A percentile compares a stretch with the other conserved stretches of the same genome.
These are phyloP conservation scores for Allolobophora icterica DNA, from an alignment of 2,888 invertebrate species.

Conservation along the genomic window DNA sequence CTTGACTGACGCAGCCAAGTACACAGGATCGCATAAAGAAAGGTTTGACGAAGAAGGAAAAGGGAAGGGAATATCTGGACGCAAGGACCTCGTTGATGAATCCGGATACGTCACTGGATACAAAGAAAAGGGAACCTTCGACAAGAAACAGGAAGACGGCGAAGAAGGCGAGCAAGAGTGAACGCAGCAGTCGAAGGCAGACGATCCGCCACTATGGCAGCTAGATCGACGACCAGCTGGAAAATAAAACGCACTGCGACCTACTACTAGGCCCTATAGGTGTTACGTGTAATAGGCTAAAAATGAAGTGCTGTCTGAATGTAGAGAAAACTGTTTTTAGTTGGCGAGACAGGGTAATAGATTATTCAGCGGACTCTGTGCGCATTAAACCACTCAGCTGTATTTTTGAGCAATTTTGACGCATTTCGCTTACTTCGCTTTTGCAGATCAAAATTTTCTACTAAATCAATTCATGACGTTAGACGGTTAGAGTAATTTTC, in stretches of 20 bases:
- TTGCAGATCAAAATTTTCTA: neutral
- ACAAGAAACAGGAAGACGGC: slow-evolving; percentile 31
- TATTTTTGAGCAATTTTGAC: neutral
- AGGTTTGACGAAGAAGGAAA: slow-evolving; percentile 51
- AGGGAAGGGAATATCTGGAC: slow-evolving; percentile 49
- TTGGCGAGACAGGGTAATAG: neutral
- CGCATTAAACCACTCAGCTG: neutral
- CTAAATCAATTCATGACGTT: neutral
- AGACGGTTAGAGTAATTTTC: neutral
- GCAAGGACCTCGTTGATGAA: slow-evolving; percentile 46
- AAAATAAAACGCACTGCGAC: neutral
- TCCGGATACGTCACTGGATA: slow-evolving; percentile 49
- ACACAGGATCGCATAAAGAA: slow-evolving; percentile 52
- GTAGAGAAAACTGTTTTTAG: neutral
- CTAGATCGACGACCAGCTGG: neutral
- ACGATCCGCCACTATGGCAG: neutral
- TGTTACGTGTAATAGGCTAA: neutral
- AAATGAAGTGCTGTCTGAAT: neutral
- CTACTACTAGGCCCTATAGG: neutral
- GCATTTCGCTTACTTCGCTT: neutral
- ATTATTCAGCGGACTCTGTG: no score
- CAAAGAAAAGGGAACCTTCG: slow-evolving; percentile 45
- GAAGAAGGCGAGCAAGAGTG: neutral
- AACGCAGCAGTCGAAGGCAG: neutral
- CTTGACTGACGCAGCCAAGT: slow-evolving; percentile 51